Conservation (phyloP, 2,113 vertebrate species). For the Cyanistes caeruleus region DNA sequence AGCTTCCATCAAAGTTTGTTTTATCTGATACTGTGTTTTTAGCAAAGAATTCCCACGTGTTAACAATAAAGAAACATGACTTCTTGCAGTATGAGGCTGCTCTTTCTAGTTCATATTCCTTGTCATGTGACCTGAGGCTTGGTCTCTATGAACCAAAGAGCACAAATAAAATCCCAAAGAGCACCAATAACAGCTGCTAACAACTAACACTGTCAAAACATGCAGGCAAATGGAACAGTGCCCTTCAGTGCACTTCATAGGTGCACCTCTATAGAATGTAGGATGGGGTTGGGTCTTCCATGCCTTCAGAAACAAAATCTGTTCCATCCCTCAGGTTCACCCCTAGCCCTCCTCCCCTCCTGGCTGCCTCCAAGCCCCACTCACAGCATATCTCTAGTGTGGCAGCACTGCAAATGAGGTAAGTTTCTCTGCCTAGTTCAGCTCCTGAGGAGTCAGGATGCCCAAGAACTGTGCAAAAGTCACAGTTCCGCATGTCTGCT, state of each 20-base stretch:
- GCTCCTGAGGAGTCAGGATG: neutral
- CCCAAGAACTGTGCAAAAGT: accelerated
- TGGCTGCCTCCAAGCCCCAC: accelerated
- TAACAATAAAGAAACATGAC: slow-evolving; percentile 73
- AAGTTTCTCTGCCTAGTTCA: neutral
- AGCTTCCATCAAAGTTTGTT: slow-evolving; percentile 23
- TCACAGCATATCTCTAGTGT: accelerated
- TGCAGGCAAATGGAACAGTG: neutral
- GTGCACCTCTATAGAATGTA: neutral
- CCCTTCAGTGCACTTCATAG: neutral
- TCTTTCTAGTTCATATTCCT: slow-evolving; percentile 30
- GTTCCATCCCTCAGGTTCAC: neutral
- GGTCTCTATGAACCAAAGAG: neutral
- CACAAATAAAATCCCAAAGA: neutral
- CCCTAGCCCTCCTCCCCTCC: accelerated
- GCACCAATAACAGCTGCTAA: slow-evolving; percentile 5
- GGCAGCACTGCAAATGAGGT: neutral
- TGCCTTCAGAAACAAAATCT: neutral
- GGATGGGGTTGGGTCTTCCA: neutral
- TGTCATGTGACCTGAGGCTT: neutral
- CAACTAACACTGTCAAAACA: slow-evolving; percentile 33
- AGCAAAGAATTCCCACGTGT: slow-evolving; percentile 34
- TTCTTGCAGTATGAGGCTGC: neutral
- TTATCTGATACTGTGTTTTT: neutral
- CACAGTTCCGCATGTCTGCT: accelerated